Evolutionary conservation across 1,140 invertebrate species (phyloP), one percentile per base, ranked within the genome.

Genomic region (Saccostrea glomerata): DNA sequence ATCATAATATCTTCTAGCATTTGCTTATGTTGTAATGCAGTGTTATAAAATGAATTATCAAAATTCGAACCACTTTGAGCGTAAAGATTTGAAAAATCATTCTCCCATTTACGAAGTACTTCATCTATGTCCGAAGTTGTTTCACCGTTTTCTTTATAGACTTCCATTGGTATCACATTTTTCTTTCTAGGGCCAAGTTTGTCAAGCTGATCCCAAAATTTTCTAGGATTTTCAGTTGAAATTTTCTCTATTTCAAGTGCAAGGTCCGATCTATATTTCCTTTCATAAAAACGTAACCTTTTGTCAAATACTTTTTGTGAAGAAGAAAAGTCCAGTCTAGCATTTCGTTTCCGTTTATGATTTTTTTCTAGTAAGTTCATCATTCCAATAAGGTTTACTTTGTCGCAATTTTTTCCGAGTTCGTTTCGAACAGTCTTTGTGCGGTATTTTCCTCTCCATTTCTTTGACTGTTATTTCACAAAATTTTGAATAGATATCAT

Each of bases 321-420:
- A 1, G n/a, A 70, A 23, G 25, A 70, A 25, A n/a, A 25, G 11
- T 25, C 7, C 9, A n/a, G 5, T 0, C 2, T 36, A 36, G 30
- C 30, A 1, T n/a, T 36, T 47, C 40, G 15, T 15, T 40, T 7
- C 4, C 17, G 17, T 2, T 55, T 47, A 15, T 13, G 11, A 15
- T 83, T 47, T 11, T 83, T n/a, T 11, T 9, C 20, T 13, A 23
- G 82, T 20, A n/a, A 83, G 30, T 55, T 83, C 30, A n/a, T 47
- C 82, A 55, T 83, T 83, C 82, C 82, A 83, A 83, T 83, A 83
- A 12, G 82, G 82, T 83, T 47, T 47, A 83, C 2, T 40, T 83
- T 15, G 13, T n/a, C 82, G 82, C 40, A 47, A 25, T 55, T 55
- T 40, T 47, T 83, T 83, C 13, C 73, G 73, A 30, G 73, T 30